Base-by-base conservation (phyloP, 1,140 invertebrate genomes). In the Anastrepha obliqua region DNA sequence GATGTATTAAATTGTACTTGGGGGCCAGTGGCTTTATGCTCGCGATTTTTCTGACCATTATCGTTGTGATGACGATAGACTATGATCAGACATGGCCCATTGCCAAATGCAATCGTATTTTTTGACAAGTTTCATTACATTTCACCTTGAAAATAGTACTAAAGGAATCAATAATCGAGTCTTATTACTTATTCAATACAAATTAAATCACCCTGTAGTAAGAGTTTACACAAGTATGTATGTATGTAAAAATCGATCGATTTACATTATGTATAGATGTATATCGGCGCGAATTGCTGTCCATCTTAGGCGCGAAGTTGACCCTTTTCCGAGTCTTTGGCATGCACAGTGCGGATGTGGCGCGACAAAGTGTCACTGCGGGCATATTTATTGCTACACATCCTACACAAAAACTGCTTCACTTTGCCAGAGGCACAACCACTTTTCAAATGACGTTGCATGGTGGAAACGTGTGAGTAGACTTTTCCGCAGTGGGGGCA, bases 341-440 rank as follows among this genome's bases (percentile, higher is more conserved):
- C 85, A 51, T 86, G 85, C 8, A 86, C 85, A 17, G 58, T 86
- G 58, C 85, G 85, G n/a, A 60, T 60, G 20, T 86, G 85, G n/a
- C 85, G 85, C 9, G 62, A 65, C 8, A 86, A 47, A 15, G 58
- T 86, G n/a, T 86, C 85, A 44, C 85, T 60, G 58, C 85, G 85
- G 13, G 62, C 85, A 29, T 62, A 86, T 44, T 65, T 86, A 42
- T 86, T 86, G 55, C 85, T 65, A 39, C 85, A 86, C 58, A 62
- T 65, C 39, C 29, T 42, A 20, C 85, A 86, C 9, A 44, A 29
- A 44, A 62, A 86, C 15, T 47, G 74, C 44, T 81, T 81, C 11
- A 65, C 13, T 44, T 65, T 86, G 58, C 85, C 62, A 65, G 85
- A 62, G 39, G 85, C 85, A 86, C 85, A 65, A 11, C 58, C 62